Evolutionary conservation across 2,888 invertebrate genomes (phyloP).

Genomic region (Nomada ferruginata): DNA sequence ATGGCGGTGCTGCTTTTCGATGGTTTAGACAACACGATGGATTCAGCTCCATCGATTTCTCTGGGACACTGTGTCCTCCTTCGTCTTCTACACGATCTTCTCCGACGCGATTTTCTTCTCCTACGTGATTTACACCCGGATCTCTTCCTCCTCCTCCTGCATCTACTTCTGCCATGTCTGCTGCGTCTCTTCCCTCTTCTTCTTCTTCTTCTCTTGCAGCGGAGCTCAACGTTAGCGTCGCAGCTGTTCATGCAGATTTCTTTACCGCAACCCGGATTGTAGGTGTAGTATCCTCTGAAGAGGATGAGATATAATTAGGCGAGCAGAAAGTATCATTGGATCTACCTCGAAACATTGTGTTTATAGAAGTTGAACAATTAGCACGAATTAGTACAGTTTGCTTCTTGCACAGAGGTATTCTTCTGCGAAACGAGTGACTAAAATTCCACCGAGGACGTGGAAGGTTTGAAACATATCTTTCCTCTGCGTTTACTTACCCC

Average conservation of each 20-base stretch:
- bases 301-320: no score
- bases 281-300: slow-evolving; percentile 73
- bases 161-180: background rate
- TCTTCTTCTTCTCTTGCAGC: slow-evolving; percentile 26
- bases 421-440: background rate
- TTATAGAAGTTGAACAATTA: no score
- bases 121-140: slow-evolving; percentile 23
- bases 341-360: no score
- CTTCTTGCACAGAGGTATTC: background rate
- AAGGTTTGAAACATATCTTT: no score
- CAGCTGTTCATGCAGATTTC: slow-evolving; percentile 33
- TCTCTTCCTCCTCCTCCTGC: slow-evolving; percentile 22
- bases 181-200: background rate
- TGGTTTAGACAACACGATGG: slow-evolving; percentile 16
- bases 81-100: slow-evolving; percentile 16
- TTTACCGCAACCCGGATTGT: slow-evolving; percentile 61
- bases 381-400: background rate
- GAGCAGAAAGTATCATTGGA: no score
- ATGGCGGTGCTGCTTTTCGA: slow-evolving; percentile 35
- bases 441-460: no score
- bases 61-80: slow-evolving; percentile 18
- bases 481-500: slow-evolving; percentile 74
- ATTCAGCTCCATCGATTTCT: slow-evolving; percentile 22
- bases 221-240: slow-evolving; percentile 30
- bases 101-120: slow-evolving; percentile 21